Evolutionary conservation across 2,797 vertebrate species (phyloP).

Genomic region (Intellagama lesueurii): DNA sequence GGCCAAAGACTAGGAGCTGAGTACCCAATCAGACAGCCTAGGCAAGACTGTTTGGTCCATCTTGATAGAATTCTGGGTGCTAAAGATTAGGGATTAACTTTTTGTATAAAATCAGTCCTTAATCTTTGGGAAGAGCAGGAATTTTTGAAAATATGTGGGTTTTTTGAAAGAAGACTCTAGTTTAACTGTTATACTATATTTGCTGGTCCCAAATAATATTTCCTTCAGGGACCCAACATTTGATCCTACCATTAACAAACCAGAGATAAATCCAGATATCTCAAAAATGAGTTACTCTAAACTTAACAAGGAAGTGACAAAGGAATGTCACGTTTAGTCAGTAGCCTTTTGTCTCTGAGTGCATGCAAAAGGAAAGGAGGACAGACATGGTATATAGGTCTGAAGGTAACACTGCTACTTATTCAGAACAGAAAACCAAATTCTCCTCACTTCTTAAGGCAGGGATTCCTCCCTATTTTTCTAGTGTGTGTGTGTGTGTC

Average conservation of each 20-base stretch:
- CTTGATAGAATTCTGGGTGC: not conserved
- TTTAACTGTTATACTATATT: not conserved
- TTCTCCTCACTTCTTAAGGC: slow-evolving; percentile 53
- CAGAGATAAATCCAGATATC: not conserved
- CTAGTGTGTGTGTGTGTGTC: not conserved
- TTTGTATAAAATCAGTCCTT: not conserved
- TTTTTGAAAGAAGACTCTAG: not conserved
- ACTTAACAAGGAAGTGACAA: not conserved
- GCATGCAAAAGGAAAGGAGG: not conserved
- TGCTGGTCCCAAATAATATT: not conserved
- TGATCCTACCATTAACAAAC: not conserved
- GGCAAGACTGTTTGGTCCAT: not conserved
- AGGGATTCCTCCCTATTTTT: slow-evolving; percentile 45
- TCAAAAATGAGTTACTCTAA: not conserved
- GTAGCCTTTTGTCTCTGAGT: not conserved
- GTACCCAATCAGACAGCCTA: not conserved
- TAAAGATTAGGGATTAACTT: not conserved
- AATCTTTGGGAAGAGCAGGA: not conserved
- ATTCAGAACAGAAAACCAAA: slow-evolving; percentile 32
- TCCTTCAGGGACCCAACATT: not conserved
- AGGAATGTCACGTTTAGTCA: not conserved
- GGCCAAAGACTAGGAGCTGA: not conserved
- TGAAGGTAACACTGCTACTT: not conserved
- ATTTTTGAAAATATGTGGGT: not conserved
- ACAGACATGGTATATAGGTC: not conserved